These are phyloP conservation scores for Kradibia gibbosae DNA, from an alignment of 1,140 invertebrate species.

Conservation along the genomic window DNA sequence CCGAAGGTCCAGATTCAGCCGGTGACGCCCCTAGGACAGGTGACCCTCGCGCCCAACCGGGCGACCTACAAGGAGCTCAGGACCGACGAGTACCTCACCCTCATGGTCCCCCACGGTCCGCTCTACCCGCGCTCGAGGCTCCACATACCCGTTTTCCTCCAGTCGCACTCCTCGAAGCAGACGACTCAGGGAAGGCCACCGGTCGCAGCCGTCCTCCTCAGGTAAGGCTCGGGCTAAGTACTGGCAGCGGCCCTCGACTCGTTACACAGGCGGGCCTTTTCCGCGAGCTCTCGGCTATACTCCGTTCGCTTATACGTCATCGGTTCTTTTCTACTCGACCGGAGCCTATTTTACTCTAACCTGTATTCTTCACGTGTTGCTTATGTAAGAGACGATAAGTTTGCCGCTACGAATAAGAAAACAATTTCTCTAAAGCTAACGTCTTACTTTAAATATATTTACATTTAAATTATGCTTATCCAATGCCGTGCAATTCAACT, in stretches of 20 bases:
- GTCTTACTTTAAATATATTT: too few relatives aligned
- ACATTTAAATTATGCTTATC: too few relatives aligned
- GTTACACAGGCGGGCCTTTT: too few relatives aligned
- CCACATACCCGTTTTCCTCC: constrained; percentile 89
- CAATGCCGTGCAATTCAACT: too few relatives aligned
- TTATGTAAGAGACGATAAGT: too few relatives aligned
- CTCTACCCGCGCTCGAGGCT: constrained; percentile 90
- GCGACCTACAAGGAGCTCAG: constrained; percentile 86
- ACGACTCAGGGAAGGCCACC: constrained; percentile 72
- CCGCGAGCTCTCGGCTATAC: background rate
- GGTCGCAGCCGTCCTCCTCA: constrained; percentile 86
- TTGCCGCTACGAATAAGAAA: too few relatives aligned
- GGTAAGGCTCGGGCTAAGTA: constrained; percentile 73
- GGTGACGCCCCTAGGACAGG: constrained; percentile 79
- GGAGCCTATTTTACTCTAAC: too few relatives aligned
- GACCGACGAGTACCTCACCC: constrained; percentile 83
- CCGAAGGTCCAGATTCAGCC: constrained; percentile 85
- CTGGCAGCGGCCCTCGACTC: too few relatives aligned
- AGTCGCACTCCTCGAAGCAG: constrained; percentile 73
- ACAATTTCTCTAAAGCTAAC: too few relatives aligned
- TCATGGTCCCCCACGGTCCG: constrained; percentile 90
- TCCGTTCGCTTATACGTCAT: background rate
- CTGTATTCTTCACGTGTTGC: background rate
- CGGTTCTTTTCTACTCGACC: background rate
- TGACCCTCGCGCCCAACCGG: constrained; percentile 83